Conservation (phyloP, 2,888 invertebrate species). For the Oxycera nigricornis region DNA sequence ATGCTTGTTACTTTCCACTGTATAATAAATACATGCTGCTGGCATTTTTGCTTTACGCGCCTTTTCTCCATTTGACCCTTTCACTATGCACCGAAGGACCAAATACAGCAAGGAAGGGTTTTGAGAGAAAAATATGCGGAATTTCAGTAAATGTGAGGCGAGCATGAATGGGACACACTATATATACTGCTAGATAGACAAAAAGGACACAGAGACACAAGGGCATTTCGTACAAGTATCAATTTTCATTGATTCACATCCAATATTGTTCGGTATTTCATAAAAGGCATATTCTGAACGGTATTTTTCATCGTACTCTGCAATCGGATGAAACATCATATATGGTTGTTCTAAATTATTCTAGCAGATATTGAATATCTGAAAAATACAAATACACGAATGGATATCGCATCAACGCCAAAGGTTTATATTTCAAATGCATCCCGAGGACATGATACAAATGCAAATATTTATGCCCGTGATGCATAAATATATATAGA, state of each 20-base stretch:
- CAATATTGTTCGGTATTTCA: neutral
- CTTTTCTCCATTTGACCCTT: neutral
- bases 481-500: no score
- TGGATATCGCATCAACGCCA: no score
- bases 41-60: neutral
- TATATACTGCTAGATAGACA: neutral
- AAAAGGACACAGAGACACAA: neutral
- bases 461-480: no score
- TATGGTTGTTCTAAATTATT: no score
- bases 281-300: neutral
- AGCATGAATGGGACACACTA: neutral
- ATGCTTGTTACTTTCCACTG: neutral
- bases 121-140: neutral
- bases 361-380: no score
- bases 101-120: neutral
- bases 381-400: no score
- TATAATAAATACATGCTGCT: neutral
- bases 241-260: neutral
- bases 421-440: no score
- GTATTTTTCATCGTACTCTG: no score
- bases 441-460: no score
- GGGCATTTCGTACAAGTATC: constrained; percentile 1
- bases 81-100: neutral
- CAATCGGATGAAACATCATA: no score
- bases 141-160: neutral